Conservation (phyloP, 2,888 invertebrate species). For the Plemyria rubiginata region DNA sequence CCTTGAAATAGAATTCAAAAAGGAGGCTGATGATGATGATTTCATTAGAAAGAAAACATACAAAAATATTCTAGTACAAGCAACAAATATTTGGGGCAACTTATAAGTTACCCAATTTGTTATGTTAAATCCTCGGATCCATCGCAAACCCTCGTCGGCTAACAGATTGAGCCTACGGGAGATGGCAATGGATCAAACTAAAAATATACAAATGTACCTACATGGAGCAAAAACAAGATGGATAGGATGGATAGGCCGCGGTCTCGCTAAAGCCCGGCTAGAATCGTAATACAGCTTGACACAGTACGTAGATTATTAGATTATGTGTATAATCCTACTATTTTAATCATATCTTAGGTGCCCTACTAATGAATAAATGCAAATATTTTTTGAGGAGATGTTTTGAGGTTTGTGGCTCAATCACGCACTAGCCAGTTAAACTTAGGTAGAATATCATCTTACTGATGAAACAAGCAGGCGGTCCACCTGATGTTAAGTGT, state of each 20-base stretch:
- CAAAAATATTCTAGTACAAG: constrained; percentile 17
- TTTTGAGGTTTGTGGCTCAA: too few species aligned
- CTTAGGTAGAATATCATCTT: too few species aligned
- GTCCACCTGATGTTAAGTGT: too few species aligned
- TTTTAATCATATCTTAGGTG: too few species aligned
- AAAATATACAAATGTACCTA: constrained; percentile 53
- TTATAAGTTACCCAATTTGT: constrained; percentile 76
- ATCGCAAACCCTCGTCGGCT: constrained; percentile 57
- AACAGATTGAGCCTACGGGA: constrained; percentile 69
- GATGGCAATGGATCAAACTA: constrained; percentile 63
- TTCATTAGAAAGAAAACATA: not conserved
- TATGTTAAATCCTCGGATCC: constrained; percentile 60
- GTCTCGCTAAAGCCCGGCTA: constrained; percentile 21
- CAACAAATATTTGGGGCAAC: constrained; percentile 51
- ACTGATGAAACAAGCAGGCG: too few species aligned
- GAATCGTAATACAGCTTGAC: constrained; percentile 16
- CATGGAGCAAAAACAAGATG: constrained; percentile 28
- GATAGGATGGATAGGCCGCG: constrained; percentile 28
- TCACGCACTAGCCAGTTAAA: too few species aligned
- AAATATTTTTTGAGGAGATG: too few species aligned
- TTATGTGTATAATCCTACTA: not conserved
- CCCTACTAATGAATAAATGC: too few species aligned
- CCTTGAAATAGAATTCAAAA: too few species aligned
- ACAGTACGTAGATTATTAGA: constrained; percentile 17
- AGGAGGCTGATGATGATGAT: not conserved